phyloP scores from a whole-genome alignment of 2,113 vertebrate genomes.

The Tragulus kanchil region DNA sequence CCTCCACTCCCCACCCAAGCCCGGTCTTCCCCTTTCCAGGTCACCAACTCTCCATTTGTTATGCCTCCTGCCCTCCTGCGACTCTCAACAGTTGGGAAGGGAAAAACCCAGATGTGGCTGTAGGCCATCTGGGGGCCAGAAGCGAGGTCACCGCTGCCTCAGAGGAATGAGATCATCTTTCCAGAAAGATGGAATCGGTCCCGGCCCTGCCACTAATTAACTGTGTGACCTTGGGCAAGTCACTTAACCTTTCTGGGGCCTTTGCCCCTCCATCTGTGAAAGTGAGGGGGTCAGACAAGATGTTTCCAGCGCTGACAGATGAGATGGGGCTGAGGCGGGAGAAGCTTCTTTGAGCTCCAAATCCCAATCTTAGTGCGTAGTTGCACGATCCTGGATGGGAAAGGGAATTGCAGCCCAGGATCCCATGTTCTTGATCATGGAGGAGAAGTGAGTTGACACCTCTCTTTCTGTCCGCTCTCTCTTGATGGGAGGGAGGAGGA shows the following conservation, averaged over 20 bases:
- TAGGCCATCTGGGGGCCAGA: not conserved
- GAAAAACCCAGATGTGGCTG: conserved; percentile 37
- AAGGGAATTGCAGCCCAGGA: accelerated
- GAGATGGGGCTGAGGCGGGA: not conserved
- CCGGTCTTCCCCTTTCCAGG: not conserved
- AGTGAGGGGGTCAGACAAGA: conserved; percentile 14
- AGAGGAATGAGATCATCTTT: not conserved
- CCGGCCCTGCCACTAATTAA: not conserved
- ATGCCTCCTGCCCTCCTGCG: not conserved
- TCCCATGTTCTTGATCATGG: not conserved
- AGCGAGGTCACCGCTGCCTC: not conserved
- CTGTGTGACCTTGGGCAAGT: conserved; percentile 62
- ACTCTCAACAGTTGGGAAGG: not conserved
- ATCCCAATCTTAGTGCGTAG: not conserved
- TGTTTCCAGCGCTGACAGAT: not conserved
- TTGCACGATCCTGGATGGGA: not conserved
- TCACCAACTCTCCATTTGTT: not conserved
- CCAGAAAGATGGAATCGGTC: not conserved
- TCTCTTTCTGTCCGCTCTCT: not conserved
- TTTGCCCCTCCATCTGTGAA: conserved; percentile 31
- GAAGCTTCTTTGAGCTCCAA: not conserved
- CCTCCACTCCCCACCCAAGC: not conserved
- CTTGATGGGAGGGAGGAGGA: accelerated
- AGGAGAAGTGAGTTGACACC: accelerated
- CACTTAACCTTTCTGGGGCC: conserved; percentile 53